Evolutionary conservation across 92 coral and sea anemone species (phyloP), one percentile per base, ranked within the genome.

Genomic region (Hydrozoanthus gracilis): DNA sequence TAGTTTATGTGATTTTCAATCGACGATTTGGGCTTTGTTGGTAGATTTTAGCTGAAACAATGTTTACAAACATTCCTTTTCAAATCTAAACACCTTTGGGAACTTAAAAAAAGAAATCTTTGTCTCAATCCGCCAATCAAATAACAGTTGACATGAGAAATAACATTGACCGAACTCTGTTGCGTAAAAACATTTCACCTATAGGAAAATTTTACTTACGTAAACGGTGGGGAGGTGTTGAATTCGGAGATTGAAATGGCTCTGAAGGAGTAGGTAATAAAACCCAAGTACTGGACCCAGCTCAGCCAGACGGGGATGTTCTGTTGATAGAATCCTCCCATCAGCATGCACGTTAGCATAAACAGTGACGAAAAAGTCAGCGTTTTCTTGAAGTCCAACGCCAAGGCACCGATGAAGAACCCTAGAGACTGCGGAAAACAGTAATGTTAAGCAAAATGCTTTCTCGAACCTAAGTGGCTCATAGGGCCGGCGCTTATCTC

Each of bases 291-390:
- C 47, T 91, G 91, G 44, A 87, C 58, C 99, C 99, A 96, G 7
- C 78, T 18, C 79, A 96, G 84, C 99, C 99, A 96, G 8, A 88
- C n/a, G 1, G 99, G 98, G 0, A 96, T 87, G 72, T 93, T 70
- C 48, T 90, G 73, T 62, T 92, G 98, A 72, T 90, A 96, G 73
- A 96, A 96, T 8, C 99, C 99, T 18, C 96, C 99, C 46, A 95
- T 74, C 84, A 96, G 62, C 99, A 96, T 96, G 8, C 88, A 77
- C 0, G 90, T 12, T 79, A 96, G 76, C 68, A 92, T 93, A 67
- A 83, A 90, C 9, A 95, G 78, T 4, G 98, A 75, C 62, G 96
- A 94, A 5, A 92, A 91, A 14, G 94, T 91, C 14, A 96, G 88
- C 11, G 96, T 92, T 82, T 92, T 88, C 84, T 84, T 92, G 78